Evolutionary conservation across 2,113 vertebrate genomes (phyloP).

Genomic region (Carlito syrichta): DNA sequence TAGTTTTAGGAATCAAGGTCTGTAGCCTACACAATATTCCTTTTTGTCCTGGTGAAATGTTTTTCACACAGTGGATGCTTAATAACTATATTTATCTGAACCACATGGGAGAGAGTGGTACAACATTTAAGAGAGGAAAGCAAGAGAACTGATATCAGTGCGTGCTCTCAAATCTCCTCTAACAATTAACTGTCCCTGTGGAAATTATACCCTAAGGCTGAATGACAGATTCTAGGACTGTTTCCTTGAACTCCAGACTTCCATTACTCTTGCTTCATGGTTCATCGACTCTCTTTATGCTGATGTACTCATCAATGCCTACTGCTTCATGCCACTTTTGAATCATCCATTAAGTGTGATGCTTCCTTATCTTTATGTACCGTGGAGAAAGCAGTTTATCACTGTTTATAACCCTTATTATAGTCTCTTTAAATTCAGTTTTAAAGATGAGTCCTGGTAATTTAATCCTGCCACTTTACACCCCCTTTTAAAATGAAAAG

Average conservation of each 20-base stretch:
- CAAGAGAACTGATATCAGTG: not conserved
- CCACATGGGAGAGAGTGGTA: not conserved
- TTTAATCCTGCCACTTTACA: not conserved
- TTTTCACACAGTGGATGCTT: not conserved
- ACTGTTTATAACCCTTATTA: not conserved
- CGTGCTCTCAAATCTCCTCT: not conserved
- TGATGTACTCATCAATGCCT: not conserved
- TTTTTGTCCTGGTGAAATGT: not conserved
- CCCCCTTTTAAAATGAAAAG: not conserved
- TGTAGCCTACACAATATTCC: not conserved
- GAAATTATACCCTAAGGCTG: not conserved
- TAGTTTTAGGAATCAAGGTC: not conserved
- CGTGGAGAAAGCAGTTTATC: not conserved
- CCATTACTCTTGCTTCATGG: not conserved
- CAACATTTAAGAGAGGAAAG: not conserved
- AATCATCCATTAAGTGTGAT: not conserved
- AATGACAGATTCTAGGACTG: not conserved
- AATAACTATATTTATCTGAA: not conserved
- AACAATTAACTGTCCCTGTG: not conserved
- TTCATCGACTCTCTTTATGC: not conserved
- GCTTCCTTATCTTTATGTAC: not conserved
- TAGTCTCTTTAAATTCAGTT: not conserved
- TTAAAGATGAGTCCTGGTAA: not conserved
- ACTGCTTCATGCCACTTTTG: not conserved
- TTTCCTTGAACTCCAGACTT: not conserved